A percentile compares a stretch with the other conserved stretches of the same genome.
These are phyloP conservation scores for Harpagifer antarcticus DNA, from an alignment of 2,797 vertebrate genomes.

Conservation along the genomic window DNA sequence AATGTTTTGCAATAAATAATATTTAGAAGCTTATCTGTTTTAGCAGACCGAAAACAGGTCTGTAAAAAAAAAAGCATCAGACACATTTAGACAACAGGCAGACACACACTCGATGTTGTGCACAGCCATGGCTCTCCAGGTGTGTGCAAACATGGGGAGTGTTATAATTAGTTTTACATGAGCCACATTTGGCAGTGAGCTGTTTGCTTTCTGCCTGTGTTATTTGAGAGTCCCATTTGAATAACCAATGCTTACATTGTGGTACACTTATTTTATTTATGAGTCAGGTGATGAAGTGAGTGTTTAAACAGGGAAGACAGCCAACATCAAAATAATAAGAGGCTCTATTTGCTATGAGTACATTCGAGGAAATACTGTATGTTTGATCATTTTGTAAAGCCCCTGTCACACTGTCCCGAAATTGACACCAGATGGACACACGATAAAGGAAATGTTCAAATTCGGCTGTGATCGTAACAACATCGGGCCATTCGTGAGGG, in stretches of 20 bases:
- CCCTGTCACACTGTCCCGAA: no score
- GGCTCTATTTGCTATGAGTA: conserved; percentile 6
- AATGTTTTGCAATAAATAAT: background rate
- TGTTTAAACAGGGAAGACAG: conserved; percentile 60
- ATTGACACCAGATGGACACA: no score
- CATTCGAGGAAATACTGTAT: background rate
- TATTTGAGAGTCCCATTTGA: conserved; percentile 73
- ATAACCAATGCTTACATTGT: conserved; percentile 71
- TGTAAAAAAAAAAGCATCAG: background rate
- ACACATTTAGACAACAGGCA: background rate
- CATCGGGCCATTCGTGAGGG: no score
- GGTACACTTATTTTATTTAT: conserved; percentile 57
- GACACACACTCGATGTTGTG: background rate
- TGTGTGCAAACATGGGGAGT: conserved; percentile 77
- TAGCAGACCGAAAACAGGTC: no score
- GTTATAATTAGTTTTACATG: conserved; percentile 82
- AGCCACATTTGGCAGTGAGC: conserved; percentile 69
- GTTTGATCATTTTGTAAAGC: background rate
- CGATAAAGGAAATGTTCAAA: no score
- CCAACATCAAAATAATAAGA: background rate
- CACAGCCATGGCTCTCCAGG: conserved; percentile 43
- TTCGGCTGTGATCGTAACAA: no score
- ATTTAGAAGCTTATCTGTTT: background rate
- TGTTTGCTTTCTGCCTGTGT: conserved; percentile 75
- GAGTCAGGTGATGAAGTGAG: conserved; percentile 45